These are phyloP conservation scores for Caloenas nicobarica DNA, from an alignment of 2,113 vertebrate species.

Conservation along the genomic window DNA sequence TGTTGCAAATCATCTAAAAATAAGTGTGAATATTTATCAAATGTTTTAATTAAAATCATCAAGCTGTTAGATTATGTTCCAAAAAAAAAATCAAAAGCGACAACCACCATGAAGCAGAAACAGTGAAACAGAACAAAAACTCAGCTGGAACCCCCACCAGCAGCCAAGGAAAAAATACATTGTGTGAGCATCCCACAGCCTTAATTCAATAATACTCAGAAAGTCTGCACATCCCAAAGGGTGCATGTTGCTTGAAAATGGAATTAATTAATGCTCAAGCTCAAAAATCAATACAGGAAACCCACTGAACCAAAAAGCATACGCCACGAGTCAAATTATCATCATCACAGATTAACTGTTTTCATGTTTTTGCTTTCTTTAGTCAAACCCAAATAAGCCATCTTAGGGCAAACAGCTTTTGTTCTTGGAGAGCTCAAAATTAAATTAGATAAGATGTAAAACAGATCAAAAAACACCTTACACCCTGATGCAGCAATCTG, in stretches of 20 bases:
- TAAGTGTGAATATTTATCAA: constrained; percentile 57
- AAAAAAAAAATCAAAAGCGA: not conserved
- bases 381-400: not conserved
- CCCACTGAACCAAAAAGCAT: constrained; percentile 33
- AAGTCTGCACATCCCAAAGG: constrained; percentile 44
- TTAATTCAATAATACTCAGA: constrained; percentile 43
- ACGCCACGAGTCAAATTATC: constrained; percentile 11
- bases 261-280: constrained; percentile 59
- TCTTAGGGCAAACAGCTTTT: not conserved
- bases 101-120: constrained; percentile 27
- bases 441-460: not conserved
- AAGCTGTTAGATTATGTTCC: constrained; percentile 33
- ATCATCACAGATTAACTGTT: not conserved
- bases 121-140: constrained; percentile 39
- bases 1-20: constrained; percentile 23
- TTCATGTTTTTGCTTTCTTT: not conserved
- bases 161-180: not conserved
- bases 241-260: not conserved
- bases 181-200: not conserved
- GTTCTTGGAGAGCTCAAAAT: not conserved
- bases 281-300: constrained; percentile 55
- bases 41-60: constrained; percentile 65
- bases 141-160: constrained; percentile 38
- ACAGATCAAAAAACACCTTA: not conserved
- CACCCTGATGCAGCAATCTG: not conserved